A percentile compares a stretch with the other conserved stretches of the same genome.
phyloP scores from a whole-genome alignment of 2,888 invertebrate genomes.

The Drosophila kambysellisi region DNA sequence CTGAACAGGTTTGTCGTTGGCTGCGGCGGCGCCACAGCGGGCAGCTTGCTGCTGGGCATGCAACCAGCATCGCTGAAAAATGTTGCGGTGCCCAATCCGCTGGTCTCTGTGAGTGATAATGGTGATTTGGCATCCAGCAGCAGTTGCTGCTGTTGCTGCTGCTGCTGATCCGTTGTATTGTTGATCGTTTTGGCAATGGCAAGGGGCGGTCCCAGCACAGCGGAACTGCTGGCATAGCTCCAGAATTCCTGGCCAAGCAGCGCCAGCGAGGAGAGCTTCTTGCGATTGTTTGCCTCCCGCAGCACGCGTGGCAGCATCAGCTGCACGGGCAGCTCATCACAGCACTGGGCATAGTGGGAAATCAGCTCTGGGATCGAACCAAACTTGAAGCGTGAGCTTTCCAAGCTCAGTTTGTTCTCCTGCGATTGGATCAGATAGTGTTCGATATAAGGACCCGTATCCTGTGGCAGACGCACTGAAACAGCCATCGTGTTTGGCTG shows the following conservation, averaged over 20 bases:
- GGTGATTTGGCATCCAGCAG: constrained; percentile 84
- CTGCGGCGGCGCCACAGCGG: constrained; percentile 36
- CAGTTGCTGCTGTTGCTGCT: constrained; percentile 56
- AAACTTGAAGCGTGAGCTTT: constrained; percentile 97
- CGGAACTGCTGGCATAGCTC: constrained; percentile 88
- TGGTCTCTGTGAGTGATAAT: constrained; percentile 85
- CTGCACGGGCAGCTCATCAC: constrained; percentile 97
- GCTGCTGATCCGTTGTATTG: constrained; percentile 33
- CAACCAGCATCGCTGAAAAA: constrained; percentile 79
- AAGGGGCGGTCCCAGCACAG: constrained; percentile 56
- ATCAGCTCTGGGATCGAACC: constrained; percentile 96
- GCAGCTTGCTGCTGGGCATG: constrained; percentile 31
- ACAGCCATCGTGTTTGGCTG: constrained; percentile 97
- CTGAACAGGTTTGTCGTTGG: constrained; percentile 68
- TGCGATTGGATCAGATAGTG: constrained; percentile 97
- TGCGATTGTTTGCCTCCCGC: constrained; percentile 94
- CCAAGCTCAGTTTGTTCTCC: constrained; percentile 92
- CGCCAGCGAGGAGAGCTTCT: constrained; percentile 95
- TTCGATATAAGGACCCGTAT: constrained; percentile 96
- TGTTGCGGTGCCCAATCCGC: constrained; percentile 84
- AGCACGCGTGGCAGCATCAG: constrained; percentile 94
- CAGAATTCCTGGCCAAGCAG: constrained; percentile 95
- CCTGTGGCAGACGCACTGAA: constrained; percentile 94
- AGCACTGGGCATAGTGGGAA: constrained; percentile 96
- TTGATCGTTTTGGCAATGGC: constrained; percentile 4